Evolutionary conservation across 2,797 vertebrate genomes (phyloP), one percentile per base, ranked within the genome.

Genomic region (Sebastes vulpes): DNA sequence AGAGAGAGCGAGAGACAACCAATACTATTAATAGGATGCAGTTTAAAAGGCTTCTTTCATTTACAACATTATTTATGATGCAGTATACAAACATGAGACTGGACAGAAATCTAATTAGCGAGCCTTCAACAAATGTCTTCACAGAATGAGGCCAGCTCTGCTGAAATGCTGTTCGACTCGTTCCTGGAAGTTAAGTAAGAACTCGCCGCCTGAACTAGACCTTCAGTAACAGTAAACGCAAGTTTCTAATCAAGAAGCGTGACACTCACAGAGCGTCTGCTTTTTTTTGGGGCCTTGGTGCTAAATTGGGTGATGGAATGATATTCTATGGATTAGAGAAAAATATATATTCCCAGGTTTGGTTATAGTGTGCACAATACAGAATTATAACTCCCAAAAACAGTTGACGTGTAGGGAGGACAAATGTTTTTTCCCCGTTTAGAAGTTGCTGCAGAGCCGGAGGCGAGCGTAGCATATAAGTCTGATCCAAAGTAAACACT

Each of bases 41-140:
- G 5, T 74, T 52, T 20, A 29, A 81, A 61, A 53, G 14, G 14
- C 20, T 50, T 5, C 31, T 64, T 79, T 72, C 58, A 80, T 57
- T 68, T 10, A 35, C 26, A 65, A 5, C 53, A 14, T 9, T 11
- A 58, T 70, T 72, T 54, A 32, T n/a, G 54, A 29, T 6, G 65
- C 66, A 58, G 21, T 10, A 59, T 78, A 74, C 20, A 23, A 60
- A 60, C 71, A 70, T 1, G 29, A 69, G 23, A 59, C 60, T 10
- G 29, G 29, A 58, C 31, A 60, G 28, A 75, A 35, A 72, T 54
- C 16, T 5, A 57, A 69, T 63, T n/a, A 66, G 38, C 0, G 4
- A 31, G 23, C 11, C 9, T 65, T 53, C 4, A 12, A 65, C 52
- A 31, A 42, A 48, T 0, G n/a, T 74, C 32, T 42, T n/a, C 7